These are phyloP conservation scores for Agrenia bidenticulata DNA, from an alignment of 2,888 invertebrate species.

Conservation along the genomic window DNA sequence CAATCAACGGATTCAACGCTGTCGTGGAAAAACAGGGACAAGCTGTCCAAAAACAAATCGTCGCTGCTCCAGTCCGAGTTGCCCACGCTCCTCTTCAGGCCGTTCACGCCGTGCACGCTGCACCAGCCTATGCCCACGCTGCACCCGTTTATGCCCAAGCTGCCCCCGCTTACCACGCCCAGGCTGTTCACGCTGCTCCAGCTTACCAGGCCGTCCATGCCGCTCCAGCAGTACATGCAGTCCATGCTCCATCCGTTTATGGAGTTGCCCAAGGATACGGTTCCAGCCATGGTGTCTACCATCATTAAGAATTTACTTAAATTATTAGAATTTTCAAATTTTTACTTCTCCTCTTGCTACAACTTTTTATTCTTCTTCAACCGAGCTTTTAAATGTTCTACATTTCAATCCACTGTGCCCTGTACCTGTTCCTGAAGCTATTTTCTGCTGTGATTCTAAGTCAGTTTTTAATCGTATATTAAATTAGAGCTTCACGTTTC, in stretches of 20 bases:
- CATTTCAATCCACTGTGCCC: not conserved
- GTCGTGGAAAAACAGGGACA: slow-evolving; percentile 35
- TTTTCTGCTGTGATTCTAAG: too few species aligned
- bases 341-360: not conserved
- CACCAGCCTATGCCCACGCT: slow-evolving; percentile 9
- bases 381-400: not conserved
- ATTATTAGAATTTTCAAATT: slow-evolving; percentile 13
- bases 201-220: slow-evolving; percentile 12
- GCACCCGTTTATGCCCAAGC: slow-evolving; percentile 3
- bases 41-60: slow-evolving; percentile 22
- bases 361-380: not conserved
- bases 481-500: too few species aligned
- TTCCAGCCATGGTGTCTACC: not conserved
- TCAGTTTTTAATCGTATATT: too few species aligned
- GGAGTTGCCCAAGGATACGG: too few species aligned
- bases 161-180: slow-evolving; percentile 7
- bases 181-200: slow-evolving; percentile 11
- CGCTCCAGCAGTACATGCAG: not conserved
- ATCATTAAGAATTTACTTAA: slow-evolving; percentile 6
- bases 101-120: slow-evolving; percentile 10
- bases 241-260: slow-evolving; percentile 3
- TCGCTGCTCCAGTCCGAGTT: slow-evolving; percentile 7
- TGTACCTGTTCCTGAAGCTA: not conserved
- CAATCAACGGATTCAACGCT: slow-evolving; percentile 44
- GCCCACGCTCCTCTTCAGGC: too few species aligned